Conservation (phyloP, 2,888 invertebrate species). For the Lasioglossum leucozonium region DNA sequence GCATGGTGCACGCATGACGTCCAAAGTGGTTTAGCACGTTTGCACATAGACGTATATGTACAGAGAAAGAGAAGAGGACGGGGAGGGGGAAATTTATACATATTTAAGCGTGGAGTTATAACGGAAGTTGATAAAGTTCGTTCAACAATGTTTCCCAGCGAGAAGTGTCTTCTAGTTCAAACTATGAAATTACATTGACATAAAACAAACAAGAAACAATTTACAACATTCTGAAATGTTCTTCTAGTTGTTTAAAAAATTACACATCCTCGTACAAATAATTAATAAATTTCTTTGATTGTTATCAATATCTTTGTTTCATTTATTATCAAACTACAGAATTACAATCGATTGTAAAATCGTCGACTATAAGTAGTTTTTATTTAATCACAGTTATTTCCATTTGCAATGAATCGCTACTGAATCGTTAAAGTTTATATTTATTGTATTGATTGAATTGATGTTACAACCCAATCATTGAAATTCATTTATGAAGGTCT, state of each 20-base stretch:
- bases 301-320: too few species aligned
- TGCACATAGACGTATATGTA: conserved; percentile 39
- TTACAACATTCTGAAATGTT: neutral
- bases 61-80: conserved; percentile 24
- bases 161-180: neutral
- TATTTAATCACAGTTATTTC: neutral
- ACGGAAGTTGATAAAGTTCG: conserved; percentile 22
- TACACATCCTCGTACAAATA: neutral
- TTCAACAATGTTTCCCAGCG: neutral
- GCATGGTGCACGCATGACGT: conserved; percentile 64
- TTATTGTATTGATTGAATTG: too few species aligned
- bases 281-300: neutral
- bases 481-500: neutral
- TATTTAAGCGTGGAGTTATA: conserved; percentile 32
- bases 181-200: neutral
- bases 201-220: neutral
- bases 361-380: too few species aligned
- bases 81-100: conserved; percentile 41
- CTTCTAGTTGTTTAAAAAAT: neutral
- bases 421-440: neutral
- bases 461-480: neutral
- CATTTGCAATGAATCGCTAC: neutral
- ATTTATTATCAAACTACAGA: neutral
- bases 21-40: conserved; percentile 64
- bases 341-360: neutral